Base-by-base conservation (phyloP, 2,888 invertebrate species). In the Portevinia maculata region DNA sequence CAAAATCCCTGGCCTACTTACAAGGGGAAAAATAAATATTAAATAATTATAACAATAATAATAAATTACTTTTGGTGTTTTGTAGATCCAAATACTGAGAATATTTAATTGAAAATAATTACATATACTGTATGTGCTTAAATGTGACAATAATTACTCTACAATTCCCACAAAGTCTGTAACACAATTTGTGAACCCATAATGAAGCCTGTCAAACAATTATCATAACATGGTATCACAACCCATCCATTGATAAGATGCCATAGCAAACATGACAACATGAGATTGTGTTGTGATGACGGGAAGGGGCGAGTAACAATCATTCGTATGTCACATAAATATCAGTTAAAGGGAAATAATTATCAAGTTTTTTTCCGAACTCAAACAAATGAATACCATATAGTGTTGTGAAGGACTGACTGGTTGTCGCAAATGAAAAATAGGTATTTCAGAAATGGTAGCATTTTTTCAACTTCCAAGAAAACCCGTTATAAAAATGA, bases 311-410 rank as follows among this genome's bases (percentile, higher is more conserved):
- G 2, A 34, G 15, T 9, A 5, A n/a, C 57, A 75, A 75, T 30
- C 48, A 19, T 34, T 19, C 17, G 19, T 67, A 67, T 75, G 74
- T 67, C 67, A 75, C 67, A 28, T 52, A 59, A 75, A 75, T 75
- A 28, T 41, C 52, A 24, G 34, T 67, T 59, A 28, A 52, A 57
- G 44, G 67, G 59, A 52, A 44, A 28, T 19, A 32, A 75, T 67
- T 65, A 75, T 59, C 74, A 44, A 46, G 55, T 67, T 75, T 75
- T 50, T 59, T 67, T 17, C 34, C n/a, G 52, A 52, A 67, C 65
- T 75, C 67, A 67, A 75, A 75, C 74, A 67, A 67, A 67, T 59
- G 32, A 65, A 67, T 74, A 74, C 55, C 74, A 74, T n/a, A n/a
- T 64, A 41, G 55, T 59, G 13, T 59, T 59, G 59, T 32, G 50